A percentile compares a stretch with the other conserved stretches of the same genome.
Conservation (phyloP, 2,797 vertebrate genomes). For the Carapus acus region DNA sequence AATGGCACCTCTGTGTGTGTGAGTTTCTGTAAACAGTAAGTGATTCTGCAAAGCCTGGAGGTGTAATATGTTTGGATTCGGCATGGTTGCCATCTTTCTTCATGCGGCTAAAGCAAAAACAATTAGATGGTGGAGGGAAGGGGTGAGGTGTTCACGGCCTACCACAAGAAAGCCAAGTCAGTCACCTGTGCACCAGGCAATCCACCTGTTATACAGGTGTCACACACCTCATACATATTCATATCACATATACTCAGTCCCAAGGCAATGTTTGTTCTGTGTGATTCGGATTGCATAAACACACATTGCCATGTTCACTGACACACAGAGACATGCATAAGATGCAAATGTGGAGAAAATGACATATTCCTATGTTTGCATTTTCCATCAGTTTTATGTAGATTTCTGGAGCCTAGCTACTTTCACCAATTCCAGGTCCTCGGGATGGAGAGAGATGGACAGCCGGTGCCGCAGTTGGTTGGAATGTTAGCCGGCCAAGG, state of each 20-base stretch:
- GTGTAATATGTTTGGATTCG: neutral
- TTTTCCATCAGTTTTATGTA: conserved; percentile 3
- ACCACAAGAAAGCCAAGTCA: conserved; percentile 30
- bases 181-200: conserved; percentile 42
- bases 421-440: conserved; percentile 39
- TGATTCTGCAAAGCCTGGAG: neutral
- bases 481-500: conserved; percentile 55
- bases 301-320: too few species aligned
- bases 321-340: conserved; percentile 1
- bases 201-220: conserved; percentile 54
- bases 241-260: conserved; percentile 38
- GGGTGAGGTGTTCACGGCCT: conserved; percentile 11
- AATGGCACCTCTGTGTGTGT: neutral
- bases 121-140: neutral
- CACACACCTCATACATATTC: conserved; percentile 28
- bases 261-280: conserved; percentile 30
- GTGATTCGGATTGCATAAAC: neutral
- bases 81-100: neutral
- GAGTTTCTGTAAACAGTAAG: too few species aligned
- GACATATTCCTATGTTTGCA: neutral
- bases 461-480: conserved; percentile 70
- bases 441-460: conserved; percentile 55
- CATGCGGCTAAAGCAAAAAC: neutral
- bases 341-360: conserved; percentile 1
- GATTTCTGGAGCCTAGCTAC: conserved; percentile 9